Conservation (phyloP, 2,113 vertebrate species). For the Coreoperca whiteheadi region DNA sequence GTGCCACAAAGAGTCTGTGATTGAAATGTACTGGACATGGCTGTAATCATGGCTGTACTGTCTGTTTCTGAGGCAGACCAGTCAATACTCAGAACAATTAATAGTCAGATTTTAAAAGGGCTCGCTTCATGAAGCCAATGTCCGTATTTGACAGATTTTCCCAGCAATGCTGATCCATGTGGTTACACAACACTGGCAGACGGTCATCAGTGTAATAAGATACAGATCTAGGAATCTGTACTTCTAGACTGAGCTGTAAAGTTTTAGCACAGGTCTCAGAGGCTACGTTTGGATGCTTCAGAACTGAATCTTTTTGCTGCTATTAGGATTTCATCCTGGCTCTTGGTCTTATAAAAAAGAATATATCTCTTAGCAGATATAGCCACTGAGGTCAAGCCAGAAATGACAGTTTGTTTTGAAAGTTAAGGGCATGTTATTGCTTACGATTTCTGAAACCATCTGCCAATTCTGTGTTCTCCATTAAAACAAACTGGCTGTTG, state of each 20-base stretch:
- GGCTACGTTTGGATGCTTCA: not conserved
- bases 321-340: not conserved
- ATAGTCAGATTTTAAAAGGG: not conserved
- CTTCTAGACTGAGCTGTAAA: not conserved
- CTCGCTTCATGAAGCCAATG: slow-evolving; percentile 5
- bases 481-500: not conserved
- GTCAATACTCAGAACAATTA: not conserved
- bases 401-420: not conserved
- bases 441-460: not conserved
- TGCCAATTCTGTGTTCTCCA: not conserved
- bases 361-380: not conserved
- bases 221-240: slow-evolving; percentile 35
- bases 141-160: slow-evolving; percentile 22
- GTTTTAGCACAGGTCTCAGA: not conserved
- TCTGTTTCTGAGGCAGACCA: not conserved
- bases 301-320: not conserved
- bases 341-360: not conserved
- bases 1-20: not conserved
- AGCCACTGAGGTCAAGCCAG: not conserved
- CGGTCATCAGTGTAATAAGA: slow-evolving; percentile 31
- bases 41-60: not conserved
- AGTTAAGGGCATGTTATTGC: not conserved
- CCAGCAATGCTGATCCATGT: not conserved
- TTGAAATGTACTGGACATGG: not conserved
- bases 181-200: slow-evolving; percentile 36